These are phyloP conservation scores for Lates calcarifer DNA, from an alignment of 2,113 vertebrate genomes.

Conservation along the genomic window DNA sequence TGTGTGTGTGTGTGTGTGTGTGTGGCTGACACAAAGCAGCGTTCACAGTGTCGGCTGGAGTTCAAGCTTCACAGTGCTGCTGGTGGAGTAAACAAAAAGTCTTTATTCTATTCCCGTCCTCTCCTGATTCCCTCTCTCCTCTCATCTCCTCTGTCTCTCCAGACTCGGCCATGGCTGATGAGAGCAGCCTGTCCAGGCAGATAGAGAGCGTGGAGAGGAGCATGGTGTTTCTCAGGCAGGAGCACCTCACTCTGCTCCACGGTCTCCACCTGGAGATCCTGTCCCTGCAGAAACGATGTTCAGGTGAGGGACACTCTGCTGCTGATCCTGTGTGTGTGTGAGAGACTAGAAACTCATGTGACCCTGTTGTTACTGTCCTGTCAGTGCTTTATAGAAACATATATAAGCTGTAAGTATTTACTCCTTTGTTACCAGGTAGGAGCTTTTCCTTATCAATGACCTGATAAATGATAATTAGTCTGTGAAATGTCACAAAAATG, in stretches of 20 bases:
- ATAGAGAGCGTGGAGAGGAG: constrained; percentile 94
- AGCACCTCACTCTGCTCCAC: constrained; percentile 93
- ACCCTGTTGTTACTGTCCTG: neutral
- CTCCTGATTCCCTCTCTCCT: neutral
- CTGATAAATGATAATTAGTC: neutral
- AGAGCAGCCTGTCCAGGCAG: constrained; percentile 89
- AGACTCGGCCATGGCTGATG: constrained; percentile 87
- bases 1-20: neutral
- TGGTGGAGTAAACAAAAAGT: neutral
- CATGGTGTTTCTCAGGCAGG: constrained; percentile 93
- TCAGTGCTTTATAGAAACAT: neutral
- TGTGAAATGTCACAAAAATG: neutral
- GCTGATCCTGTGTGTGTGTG: neutral
- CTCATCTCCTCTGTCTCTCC: constrained; percentile 11
- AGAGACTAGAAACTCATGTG: neutral
- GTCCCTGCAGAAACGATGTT: constrained; percentile 94
- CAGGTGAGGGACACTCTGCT: constrained; percentile 86
- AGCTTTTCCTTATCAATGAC: no score
- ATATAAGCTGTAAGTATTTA: no score
- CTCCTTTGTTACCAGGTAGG: no score
- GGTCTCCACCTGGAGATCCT: constrained; percentile 97
- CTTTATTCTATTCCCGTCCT: neutral
- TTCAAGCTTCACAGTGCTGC: neutral
- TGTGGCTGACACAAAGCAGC: constrained; percentile 44
- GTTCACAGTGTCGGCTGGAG: neutral